Evolutionary conservation across 1,140 invertebrate species (phyloP), one percentile per base, ranked within the genome.

Genomic region (Armadillidium nasatum): DNA sequence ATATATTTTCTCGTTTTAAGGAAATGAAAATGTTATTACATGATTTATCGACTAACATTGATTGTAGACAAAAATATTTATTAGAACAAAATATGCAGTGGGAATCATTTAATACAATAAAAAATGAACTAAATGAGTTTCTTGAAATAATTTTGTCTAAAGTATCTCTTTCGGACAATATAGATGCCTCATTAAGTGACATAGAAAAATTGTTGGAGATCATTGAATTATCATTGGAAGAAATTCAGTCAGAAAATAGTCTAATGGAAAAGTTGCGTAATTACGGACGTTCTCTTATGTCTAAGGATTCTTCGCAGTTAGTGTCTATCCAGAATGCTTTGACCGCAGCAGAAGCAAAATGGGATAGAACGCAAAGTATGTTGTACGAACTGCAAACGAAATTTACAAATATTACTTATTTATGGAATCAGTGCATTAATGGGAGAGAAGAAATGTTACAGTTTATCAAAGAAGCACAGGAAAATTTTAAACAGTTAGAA

Each of bases 391-490:
- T 82, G 77, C 77, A 82, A 75, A 79, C 77, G 11, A 80, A 82
- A 46, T 77, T 79, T 68, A 80, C 77, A 45, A 77, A 73, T 46
- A 79, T 79, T 19, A 74, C 80, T 11, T 81, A 78, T 4, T 73
- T 81, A n/a, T 82, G 81, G 81, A 77, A 76, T 46, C 81, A 82
- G 33, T 81, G 80, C 44, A 74, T 44, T 75, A 77, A 80, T 19
- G 72, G 76, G 10, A 73, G 73, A 44, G 50, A 79, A 69, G 89
- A 89, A 69, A 87, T 93, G 80, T 86, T 88, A 7, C 89, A 88
- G 81, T 89, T 89, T 77, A 87, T 94, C 44, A 87, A 88, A 71
- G 89, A 90, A 83, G 89, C 90, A 43, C 86, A 88, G 73, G 87
- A 88, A 78, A 82, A 89, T 66, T 87, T 88, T 67, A 87, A 88